phyloP scores from a whole-genome alignment of 2,113 vertebrate species.

The Acrocephalus arundinaceus region DNA sequence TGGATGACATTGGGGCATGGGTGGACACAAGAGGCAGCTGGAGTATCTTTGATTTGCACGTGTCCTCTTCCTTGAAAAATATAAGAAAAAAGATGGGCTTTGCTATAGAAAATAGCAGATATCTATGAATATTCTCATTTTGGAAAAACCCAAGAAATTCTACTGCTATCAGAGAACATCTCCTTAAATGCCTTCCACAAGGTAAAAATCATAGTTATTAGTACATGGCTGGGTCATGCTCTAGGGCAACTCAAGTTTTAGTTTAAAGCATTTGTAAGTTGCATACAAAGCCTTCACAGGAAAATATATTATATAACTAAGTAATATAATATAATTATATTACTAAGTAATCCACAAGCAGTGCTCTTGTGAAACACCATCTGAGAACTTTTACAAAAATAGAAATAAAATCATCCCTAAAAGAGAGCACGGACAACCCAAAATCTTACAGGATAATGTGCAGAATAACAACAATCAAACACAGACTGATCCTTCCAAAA shows the following conservation, averaged over 20 bases:
- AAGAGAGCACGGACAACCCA: neutral
- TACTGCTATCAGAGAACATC: neutral
- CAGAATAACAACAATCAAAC: neutral
- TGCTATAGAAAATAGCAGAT: neutral
- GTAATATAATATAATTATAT: neutral
- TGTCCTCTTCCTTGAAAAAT: neutral
- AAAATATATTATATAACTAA: neutral
- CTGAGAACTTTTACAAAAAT: neutral
- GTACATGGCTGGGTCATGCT: neutral
- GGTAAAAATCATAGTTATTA: neutral
- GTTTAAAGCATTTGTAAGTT: neutral
- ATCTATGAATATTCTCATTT: neutral
- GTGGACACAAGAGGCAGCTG: neutral
- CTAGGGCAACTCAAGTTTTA: neutral
- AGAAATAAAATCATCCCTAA: neutral
- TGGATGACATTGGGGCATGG: conserved; percentile 20
- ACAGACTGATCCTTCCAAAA: neutral
- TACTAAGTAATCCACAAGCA: neutral
- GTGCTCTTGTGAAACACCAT: neutral
- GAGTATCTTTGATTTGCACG: neutral
- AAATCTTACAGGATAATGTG: neutral
- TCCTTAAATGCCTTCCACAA: conserved; percentile 10
- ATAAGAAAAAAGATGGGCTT: neutral
- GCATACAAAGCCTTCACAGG: neutral
- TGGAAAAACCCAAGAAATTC: neutral